A percentile compares a stretch with the other conserved stretches of the same genome.
Evolutionary conservation across 2,888 invertebrate species (phyloP).

Genomic region (Linhomoeus sp.): DNA sequence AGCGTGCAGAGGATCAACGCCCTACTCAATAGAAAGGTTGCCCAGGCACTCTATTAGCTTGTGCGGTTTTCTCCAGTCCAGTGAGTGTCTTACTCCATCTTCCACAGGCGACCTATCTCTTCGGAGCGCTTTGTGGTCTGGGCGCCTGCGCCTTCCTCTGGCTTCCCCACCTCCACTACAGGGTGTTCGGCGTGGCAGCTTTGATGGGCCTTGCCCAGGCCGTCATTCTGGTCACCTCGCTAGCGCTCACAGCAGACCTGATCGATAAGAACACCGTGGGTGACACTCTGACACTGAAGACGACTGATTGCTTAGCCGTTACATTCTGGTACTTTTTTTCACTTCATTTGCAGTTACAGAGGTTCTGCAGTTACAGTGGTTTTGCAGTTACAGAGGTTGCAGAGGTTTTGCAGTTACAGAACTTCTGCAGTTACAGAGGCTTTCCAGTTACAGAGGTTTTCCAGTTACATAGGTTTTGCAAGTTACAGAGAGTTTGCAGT

Average conservation of each 20-base stretch:
- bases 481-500: too few relatives aligned
- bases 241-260: slow-evolving; percentile 68
- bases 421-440: too few relatives aligned
- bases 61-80: not conserved
- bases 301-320: too few relatives aligned
- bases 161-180: slow-evolving; percentile 12
- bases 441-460: too few relatives aligned
- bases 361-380: too few relatives aligned
- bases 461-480: too few relatives aligned
- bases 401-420: too few relatives aligned
- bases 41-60: too few relatives aligned
- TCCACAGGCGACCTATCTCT: not conserved
- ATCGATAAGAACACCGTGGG: slow-evolving; percentile 55
- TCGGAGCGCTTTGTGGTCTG: not conserved
- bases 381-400: too few relatives aligned
- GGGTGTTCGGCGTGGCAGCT: slow-evolving; percentile 49
- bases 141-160: not conserved
- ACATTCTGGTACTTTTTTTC: too few relatives aligned
- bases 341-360: too few relatives aligned
- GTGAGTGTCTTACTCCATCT: not conserved
- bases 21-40: slow-evolving; percentile 39
- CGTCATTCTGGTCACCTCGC: slow-evolving; percentile 62
- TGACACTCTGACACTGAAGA: too few relatives aligned
- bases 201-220: slow-evolving; percentile 62
- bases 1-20: slow-evolving; percentile 11